A percentile compares a stretch with the other conserved stretches of the same genome.
Conservation (phyloP, 92 coral and sea anemone species). For the Actinostola sp. region DNA sequence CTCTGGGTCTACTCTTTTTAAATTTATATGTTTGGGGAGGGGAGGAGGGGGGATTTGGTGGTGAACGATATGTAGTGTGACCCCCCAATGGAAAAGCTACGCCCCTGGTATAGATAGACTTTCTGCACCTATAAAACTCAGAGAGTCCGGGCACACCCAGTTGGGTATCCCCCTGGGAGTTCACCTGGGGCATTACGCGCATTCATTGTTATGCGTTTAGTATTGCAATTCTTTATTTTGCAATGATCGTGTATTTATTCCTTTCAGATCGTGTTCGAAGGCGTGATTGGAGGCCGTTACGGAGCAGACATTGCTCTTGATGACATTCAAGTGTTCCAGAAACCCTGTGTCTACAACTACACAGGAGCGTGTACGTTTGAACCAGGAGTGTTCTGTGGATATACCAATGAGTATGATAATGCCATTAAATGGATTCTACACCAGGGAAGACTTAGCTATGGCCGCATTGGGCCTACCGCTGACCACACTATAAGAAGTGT, state of each 20-base stretch:
- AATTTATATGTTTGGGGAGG: too few relatives aligned
- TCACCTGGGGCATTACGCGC: neutral
- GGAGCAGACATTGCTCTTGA: neutral
- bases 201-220: slow-evolving; percentile 7
- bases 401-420: neutral
- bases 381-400: neutral
- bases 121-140: too few relatives aligned
- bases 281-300: neutral
- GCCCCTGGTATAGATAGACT: too few relatives aligned
- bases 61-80: too few relatives aligned
- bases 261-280: slow-evolving; percentile 1
- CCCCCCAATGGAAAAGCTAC: too few relatives aligned
- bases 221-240: neutral
- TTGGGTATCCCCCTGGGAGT: too few relatives aligned
- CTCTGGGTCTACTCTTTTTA: too few relatives aligned
- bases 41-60: too few relatives aligned
- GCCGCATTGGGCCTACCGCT: neutral
- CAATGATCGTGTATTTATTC: too few relatives aligned
- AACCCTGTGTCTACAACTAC: neutral
- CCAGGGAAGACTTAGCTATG: neutral
- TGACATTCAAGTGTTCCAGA: neutral
- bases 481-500: neutral
- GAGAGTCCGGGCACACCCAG: too few relatives aligned
- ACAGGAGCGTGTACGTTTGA: neutral
- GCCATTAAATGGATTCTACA: neutral